A percentile compares a stretch with the other conserved stretches of the same genome.
Evolutionary conservation across 2,888 invertebrate species (phyloP).

Genomic region (Kryphioiulus occultus): DNA sequence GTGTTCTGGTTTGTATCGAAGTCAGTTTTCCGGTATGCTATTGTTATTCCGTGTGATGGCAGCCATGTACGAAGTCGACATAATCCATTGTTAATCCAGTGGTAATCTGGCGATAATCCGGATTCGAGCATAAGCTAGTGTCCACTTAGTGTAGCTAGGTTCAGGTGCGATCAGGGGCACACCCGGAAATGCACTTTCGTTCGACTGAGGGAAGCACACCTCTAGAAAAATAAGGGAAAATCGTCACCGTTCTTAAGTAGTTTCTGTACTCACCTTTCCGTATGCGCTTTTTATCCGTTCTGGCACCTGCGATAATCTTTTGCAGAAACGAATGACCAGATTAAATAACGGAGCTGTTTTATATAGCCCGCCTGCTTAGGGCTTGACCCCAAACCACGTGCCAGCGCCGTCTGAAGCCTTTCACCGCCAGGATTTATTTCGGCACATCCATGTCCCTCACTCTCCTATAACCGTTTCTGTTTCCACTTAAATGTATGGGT

Average conservation of each 20-base stretch:
- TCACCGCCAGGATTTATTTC: slow-evolving; percentile 19
- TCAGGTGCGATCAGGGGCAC: not conserved
- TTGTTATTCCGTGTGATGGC: not conserved
- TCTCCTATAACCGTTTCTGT: slow-evolving; percentile 10
- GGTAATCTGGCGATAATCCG: not conserved
- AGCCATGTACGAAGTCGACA: not conserved
- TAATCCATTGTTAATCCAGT: slow-evolving; percentile 28
- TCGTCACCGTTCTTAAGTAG: slow-evolving; percentile 2
- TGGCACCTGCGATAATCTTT: not conserved
- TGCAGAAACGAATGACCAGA: not conserved
- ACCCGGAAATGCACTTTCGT: slow-evolving; percentile 36
- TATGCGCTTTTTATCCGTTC: slow-evolving; percentile 10
- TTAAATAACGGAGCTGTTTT: slow-evolving; percentile 28
- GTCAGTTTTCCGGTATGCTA: not conserved
- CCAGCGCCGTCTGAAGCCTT: not conserved
- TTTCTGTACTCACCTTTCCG: not conserved
- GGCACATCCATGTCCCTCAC: not conserved
- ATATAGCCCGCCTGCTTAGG: slow-evolving; percentile 32
- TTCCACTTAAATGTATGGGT: not conserved
- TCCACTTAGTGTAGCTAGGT: slow-evolving; percentile 33
- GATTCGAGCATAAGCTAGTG: not conserved
- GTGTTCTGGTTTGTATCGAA: not conserved
- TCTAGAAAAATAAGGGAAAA: not conserved
- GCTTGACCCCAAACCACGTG: slow-evolving; percentile 40
- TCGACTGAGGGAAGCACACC: not conserved